Base-by-base conservation (phyloP, 2,113 vertebrate genomes). In the Ivindomyrus marchei region DNA sequence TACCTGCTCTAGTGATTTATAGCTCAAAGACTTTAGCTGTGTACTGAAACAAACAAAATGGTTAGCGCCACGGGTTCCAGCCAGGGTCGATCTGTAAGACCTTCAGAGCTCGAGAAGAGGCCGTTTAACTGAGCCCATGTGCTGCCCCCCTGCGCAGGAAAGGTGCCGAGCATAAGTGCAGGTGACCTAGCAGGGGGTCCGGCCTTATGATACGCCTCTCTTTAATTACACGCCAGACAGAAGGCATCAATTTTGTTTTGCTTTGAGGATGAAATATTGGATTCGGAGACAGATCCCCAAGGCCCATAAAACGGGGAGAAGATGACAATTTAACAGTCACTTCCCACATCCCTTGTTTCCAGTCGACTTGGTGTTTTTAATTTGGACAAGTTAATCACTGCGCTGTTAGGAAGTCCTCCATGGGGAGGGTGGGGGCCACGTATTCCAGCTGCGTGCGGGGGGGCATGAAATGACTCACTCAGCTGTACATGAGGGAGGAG, bases 161-260 rank as follows among this genome's bases (percentile, higher is more conserved):
- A 19, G 74, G 74, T 80, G 74, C 10, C 0, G 2, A 80, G 36
- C 31, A 27, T 36, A 80, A 39, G 74, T 42, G 31, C 74, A 80
- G 74, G 36, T 80, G 74, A 80, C 74, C 74, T 89, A 66, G 27
- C 66, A 27, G 70, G 88, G 62, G 27, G 70, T 47, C 47, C 52
- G 27, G n/a, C 62, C 31, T 19, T 46, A 39, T 77, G 66, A 24
- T 89, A n/a, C 49, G 45, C 31, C 31, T 77, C n/a, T n/a, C 70
- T 49, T 45, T 77, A 89, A 89, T 89, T 89, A 89, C 58, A 80
- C 31, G 62, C 88, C 62, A 89, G 88, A 66, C 87, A 88, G 56
- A 62, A 88, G 87, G 58, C 45, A 45, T 56, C 56, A 88, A 88
- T 80, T 88, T 52, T 66, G 88, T 77, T 89, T 89, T 89, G 88